These are phyloP conservation scores for Pangasianodon gigas DNA, from an alignment of 2,113 vertebrate species.

Conservation along the genomic window DNA sequence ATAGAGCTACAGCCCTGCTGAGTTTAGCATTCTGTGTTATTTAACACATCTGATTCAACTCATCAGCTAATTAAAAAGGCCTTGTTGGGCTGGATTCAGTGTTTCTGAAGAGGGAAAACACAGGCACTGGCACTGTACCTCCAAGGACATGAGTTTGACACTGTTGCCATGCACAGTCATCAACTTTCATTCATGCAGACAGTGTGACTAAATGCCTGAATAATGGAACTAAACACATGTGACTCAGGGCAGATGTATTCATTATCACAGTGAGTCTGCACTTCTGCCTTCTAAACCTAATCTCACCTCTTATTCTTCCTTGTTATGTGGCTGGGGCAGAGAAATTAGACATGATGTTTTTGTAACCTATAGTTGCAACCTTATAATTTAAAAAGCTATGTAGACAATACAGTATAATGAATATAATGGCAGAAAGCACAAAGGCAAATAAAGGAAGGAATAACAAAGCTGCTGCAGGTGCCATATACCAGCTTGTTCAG, in stretches of 20 bases:
- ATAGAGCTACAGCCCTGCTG: neutral
- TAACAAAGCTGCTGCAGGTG: slow-evolving; percentile 54
- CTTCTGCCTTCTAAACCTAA: neutral
- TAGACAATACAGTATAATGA: neutral
- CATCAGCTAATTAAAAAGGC: neutral
- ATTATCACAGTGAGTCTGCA: neutral
- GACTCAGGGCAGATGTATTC: neutral
- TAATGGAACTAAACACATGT: neutral
- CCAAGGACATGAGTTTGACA: neutral
- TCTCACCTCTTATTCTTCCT: neutral
- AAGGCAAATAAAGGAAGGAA: slow-evolving; percentile 1
- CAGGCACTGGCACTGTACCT: neutral
- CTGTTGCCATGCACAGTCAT: neutral
- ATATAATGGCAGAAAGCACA: neutral
- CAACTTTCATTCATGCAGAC: neutral
- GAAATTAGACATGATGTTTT: neutral
- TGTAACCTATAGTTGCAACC: neutral
- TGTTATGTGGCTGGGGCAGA: neutral
- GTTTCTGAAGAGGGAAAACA: neutral
- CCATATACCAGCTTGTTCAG: neutral
- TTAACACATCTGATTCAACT: neutral
- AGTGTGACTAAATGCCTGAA: neutral
- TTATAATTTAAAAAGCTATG: neutral
- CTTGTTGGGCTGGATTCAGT: neutral
- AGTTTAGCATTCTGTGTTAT: neutral